Base-by-base conservation (phyloP, 2,113 vertebrate genomes). In the Mustelus asterias region DNA sequence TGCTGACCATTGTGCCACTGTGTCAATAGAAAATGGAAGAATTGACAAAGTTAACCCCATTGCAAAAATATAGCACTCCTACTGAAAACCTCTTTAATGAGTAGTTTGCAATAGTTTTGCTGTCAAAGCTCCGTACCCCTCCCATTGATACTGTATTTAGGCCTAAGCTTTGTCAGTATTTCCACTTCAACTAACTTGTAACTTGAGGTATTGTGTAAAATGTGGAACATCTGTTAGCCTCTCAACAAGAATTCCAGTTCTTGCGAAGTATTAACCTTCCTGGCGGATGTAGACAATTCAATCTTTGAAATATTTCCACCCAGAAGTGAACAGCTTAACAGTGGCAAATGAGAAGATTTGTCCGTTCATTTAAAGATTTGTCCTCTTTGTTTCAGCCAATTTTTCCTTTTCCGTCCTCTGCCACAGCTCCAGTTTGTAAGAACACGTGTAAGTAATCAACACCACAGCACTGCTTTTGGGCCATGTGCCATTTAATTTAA, bases 401-500 rank as follows among this genome's bases (percentile, higher is more conserved):
- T 41, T 20, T 94, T 94, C 63, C 37, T 69, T 41, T 95, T 44
- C 72, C 26, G 22, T 70, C 67, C 26, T 37, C 93, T 92, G 33
- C 33, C 89, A 37, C n/a, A 58, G 60, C 89, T 92, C 89, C 54
- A n/a, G 65, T 65, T 93, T 93, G 60, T 93, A 37, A 67, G 18
- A 93, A 65, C n/a, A 22, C n/a, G 20, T 67, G 89, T 93, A 93
- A 93, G 89, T 93, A 93, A 93, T 93, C 89, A 65, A 65, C 60
- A 93, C 60, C 60, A 93, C 60, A 93, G 89, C 18, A 18, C 89
- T 65, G n/a, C 20, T 65, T 63, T 65, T 20, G 60, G 89, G 89
- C 63, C 89, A 93, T 93, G 60, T 65, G 89, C 89, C 89, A 93
- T 63, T 93, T 93, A 93, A 67, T 93, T 93, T 93, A 93, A 93